Evolutionary conservation across 1,140 invertebrate genomes (phyloP), one percentile per base, ranked within the genome.

Genomic region (Hermatobates lingyangjiaoensis): DNA sequence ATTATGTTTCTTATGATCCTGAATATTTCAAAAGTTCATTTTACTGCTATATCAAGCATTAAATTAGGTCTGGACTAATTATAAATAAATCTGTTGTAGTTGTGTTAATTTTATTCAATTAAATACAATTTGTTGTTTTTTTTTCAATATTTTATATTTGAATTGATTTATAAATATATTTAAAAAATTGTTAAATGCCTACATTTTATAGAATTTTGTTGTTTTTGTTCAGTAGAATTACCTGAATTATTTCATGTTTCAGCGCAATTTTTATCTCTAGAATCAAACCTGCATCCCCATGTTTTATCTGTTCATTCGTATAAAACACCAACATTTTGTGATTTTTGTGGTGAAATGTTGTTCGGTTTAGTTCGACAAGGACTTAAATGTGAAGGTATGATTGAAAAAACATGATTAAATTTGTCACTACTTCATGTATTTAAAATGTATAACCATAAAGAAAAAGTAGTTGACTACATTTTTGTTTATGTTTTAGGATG

Each of bases 321-420:
- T 70, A 97, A 96, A 73, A 83, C 87, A 52, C 95, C 95, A 45
- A 97, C 96, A 51, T 98, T 99, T 73, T 95, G 92, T 72, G 93
- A 98, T 75, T 97, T 96, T 73, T 98, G 95, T 71, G 94, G 94
- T 45, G 94, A 98, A 74, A 95, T 99, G 90, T 76, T 98, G 1
- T 98, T 97, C 71, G 95, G 95, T 4, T 74, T 98, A 49, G 91
- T 98, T 39, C 78, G 91, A 51, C 95, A 98, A 72, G 95, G 95
- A 57, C 76, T 98, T 52, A 98, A 98, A 71, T 98, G 95, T 72
- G 93, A 98, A 77, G 93, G 92, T 88, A 73, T 68, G 30, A 2
- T 15, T 28, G 40, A 30, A 30, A 15, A 50, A 7, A 7, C 5
- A 14, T 44, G 5, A 14, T 44, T 44, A 44, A 44, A 10, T 44